Evolutionary conservation across 2,888 invertebrate species (phyloP), one percentile per base, ranked within the genome.

Genomic region (Apotomis betuletana): DNA sequence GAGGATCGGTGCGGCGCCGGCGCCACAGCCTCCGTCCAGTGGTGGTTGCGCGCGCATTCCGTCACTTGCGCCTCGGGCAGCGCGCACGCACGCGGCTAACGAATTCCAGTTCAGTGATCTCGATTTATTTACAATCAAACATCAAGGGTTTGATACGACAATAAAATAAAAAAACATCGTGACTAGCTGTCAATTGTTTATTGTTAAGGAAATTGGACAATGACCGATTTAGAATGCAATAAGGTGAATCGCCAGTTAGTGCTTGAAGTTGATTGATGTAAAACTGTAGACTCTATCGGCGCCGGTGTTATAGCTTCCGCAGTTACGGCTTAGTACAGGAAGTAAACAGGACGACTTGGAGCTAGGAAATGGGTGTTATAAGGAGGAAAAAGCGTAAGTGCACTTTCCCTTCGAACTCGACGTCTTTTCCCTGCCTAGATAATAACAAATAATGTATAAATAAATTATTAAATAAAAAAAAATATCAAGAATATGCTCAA

Each of bases 341-440:
- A 88, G 78, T 83, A 79, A 79, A 76, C 78, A 74, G 78, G 81
- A 80, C 82, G 76, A 83, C 84, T 86, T 82, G 76, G 76, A 79
- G 75, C 79, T 74, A 83, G 87, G 85, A 88, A 88, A 92, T 93
- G 92, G 92, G 92, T 79, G 92, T 93, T 77, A 89, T 93, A 83
- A 86, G 92, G 80, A 88, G 88, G 82, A 93, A 92, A 88, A 93
- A 93, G 85, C 92, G 92, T 92, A 87, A 93, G 92, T 92, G 84
- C 63, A 83, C 81, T 86, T 87, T 87, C 83, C 78, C 77, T 80
- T 79, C 65, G 75, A 78, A n/a, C 12, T 52, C 13, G 36, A 49
- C 41, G 51, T 27, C 27, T 27, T 27, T 1, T 27, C 27, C 0
- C 27, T 27, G 27, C 27, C 27, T 27, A 27, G 27, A 27, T 15